phyloP scores from a whole-genome alignment of 2,888 invertebrate species.

The Drosophila mulleri region DNA sequence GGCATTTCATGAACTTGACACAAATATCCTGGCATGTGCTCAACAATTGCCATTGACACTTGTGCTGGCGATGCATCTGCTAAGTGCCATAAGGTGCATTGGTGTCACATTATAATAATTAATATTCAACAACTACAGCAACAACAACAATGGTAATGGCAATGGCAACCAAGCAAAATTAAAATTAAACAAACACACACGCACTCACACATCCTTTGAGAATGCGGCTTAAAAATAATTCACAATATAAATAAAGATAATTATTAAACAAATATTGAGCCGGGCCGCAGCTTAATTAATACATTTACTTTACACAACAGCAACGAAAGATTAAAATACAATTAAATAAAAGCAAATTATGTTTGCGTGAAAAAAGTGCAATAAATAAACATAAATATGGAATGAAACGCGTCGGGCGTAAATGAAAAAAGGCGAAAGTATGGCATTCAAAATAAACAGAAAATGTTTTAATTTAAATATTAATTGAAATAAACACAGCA shows the following conservation, averaged over 20 bases:
- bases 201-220: slow-evolving; percentile 3
- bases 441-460: slow-evolving; percentile 8
- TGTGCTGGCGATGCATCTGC: slow-evolving; percentile 5
- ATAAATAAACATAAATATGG: slow-evolving; percentile 12
- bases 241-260: slow-evolving; percentile 17
- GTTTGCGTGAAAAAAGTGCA: slow-evolving; percentile 14
- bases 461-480: not conserved
- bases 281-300: slow-evolving; percentile 44
- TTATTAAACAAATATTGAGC: slow-evolving; percentile 20
- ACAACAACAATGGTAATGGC: not conserved
- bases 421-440: not conserved
- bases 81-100: slow-evolving; percentile 17
- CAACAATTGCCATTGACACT: slow-evolving; percentile 14
- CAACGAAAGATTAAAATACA: not conserved
- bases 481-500: slow-evolving; percentile 15
- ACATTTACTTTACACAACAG: slow-evolving; percentile 13
- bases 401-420: not conserved
- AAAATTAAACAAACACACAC: slow-evolving; percentile 42
- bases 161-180: slow-evolving; percentile 6
- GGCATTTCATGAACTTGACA: slow-evolving; percentile 67
- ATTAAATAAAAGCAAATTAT: not conserved
- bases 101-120: slow-evolving; percentile 25
- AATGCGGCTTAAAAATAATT: not conserved
- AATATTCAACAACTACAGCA: slow-evolving; percentile 7
- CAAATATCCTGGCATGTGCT: slow-evolving; percentile 22